Evolutionary conservation across 2,888 invertebrate genomes (phyloP).

Genomic region (Podotricha telesiphe): DNA sequence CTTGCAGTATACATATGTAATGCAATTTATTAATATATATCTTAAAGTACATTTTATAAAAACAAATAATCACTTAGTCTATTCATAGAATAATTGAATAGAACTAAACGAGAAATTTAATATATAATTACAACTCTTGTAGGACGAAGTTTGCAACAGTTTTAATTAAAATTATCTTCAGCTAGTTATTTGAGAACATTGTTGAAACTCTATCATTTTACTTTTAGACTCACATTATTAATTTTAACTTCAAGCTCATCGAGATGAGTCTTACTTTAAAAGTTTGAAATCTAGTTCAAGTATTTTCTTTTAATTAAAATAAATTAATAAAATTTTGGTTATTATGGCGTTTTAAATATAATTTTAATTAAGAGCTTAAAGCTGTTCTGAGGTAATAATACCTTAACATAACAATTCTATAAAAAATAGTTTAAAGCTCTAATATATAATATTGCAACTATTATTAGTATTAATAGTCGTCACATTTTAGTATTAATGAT

Average conservation of each 20-base stretch:
- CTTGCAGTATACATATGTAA: too few relatives aligned
- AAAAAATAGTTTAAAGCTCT: too few relatives aligned
- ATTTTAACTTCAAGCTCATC: conserved; percentile 37
- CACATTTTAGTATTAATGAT: too few relatives aligned
- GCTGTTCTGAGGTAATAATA: too few relatives aligned
- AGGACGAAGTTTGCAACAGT: conserved; percentile 56
- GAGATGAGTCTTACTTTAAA: conserved; percentile 24
- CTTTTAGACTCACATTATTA: conserved; percentile 39
- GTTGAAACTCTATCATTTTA: conserved; percentile 54
- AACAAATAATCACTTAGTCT: neutral
- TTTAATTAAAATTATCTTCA: conserved; percentile 68
- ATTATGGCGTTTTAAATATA: too few relatives aligned
- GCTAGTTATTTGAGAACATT: conserved; percentile 62
- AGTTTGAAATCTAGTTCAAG: conserved; percentile 17
- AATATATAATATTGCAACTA: too few relatives aligned
- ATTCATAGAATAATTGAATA: conserved; percentile 8
- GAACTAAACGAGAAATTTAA: conserved; percentile 21
- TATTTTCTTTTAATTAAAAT: conserved; percentile 12
- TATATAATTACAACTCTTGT: conserved; percentile 49
- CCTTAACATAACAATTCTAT: too few relatives aligned
- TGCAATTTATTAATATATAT: too few relatives aligned
- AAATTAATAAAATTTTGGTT: too few relatives aligned
- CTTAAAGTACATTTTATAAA: neutral
- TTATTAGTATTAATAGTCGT: too few relatives aligned
- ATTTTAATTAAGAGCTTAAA: too few relatives aligned